Evolutionary conservation across 2,797 vertebrate genomes (phyloP).

Genomic region (Coendou prehensilis): DNA sequence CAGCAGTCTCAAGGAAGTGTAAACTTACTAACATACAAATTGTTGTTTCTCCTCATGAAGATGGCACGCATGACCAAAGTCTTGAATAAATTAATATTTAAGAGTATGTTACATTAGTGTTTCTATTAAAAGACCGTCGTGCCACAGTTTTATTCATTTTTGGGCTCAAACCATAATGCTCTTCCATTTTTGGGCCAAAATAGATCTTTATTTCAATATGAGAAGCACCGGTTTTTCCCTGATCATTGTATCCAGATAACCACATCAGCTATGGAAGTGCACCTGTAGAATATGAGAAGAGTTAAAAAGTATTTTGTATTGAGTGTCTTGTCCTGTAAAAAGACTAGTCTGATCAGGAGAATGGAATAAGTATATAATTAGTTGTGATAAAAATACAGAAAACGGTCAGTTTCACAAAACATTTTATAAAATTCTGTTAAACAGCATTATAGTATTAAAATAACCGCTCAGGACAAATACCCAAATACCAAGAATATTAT

Average conservation of each 20-base stretch:
- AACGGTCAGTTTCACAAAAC: background rate
- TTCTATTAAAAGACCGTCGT: slow-evolving; percentile 32
- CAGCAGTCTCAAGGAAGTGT: slow-evolving; percentile 34
- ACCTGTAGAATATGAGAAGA: background rate
- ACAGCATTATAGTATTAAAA: background rate
- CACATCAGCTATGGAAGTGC: background rate
- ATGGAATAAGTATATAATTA: background rate
- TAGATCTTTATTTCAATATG: background rate
- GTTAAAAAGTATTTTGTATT: background rate
- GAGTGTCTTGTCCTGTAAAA: background rate
- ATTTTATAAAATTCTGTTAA: slow-evolving; percentile 3
- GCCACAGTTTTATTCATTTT: background rate
- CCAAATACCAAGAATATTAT: background rate
- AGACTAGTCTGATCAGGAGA: background rate
- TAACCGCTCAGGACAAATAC: background rate
- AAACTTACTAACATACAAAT: slow-evolving; percentile 41
- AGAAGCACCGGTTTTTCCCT: background rate
- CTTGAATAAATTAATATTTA: slow-evolving; percentile 26
- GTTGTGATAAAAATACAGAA: background rate
- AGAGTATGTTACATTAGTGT: background rate
- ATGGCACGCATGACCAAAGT: background rate
- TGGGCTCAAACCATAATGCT: background rate
- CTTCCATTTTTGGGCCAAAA: background rate
- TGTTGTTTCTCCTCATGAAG: background rate
- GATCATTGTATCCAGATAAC: background rate